phyloP scores from a whole-genome alignment of 2,888 invertebrate species.

The Sphecodes monilicornis region DNA sequence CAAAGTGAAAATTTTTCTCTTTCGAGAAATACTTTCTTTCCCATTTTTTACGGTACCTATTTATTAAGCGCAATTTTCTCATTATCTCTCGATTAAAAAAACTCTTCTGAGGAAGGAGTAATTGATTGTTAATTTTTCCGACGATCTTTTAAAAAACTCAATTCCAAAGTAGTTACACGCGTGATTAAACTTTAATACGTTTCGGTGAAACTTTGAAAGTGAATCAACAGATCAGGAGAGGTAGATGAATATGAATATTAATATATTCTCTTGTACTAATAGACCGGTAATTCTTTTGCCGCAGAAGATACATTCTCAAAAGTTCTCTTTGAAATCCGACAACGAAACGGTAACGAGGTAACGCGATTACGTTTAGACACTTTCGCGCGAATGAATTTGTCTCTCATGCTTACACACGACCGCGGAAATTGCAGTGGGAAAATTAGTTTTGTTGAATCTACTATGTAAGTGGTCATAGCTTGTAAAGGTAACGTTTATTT shows the following conservation, averaged over 20 bases:
- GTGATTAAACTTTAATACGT: constrained; percentile 14
- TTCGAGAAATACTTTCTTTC: too few species aligned
- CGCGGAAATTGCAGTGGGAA: constrained; percentile 26
- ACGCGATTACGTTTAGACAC: constrained; percentile 10
- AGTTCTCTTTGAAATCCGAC: not conserved
- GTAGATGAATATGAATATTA: constrained; percentile 11
- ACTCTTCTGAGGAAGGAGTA: not conserved
- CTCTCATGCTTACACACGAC: not conserved
- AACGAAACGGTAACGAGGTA: not conserved
- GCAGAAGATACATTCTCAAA: not conserved
- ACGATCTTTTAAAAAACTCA: constrained; percentile 16
- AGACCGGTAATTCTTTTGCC: constrained; percentile 10
- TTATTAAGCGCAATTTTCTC: not conserved
- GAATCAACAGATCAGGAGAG: constrained; percentile 10
- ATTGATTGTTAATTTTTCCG: not conserved
- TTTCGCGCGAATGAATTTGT: constrained; percentile 14
- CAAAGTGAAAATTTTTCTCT: too few species aligned
- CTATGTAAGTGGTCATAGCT: constrained; percentile 18
- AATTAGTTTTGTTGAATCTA: constrained; percentile 44
- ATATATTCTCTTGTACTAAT: not conserved
- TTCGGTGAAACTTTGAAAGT: not conserved
- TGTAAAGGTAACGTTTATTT: constrained; percentile 48
- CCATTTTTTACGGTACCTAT: not conserved
- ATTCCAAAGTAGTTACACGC: not conserved
- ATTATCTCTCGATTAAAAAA: not conserved